These are phyloP conservation scores for Plutomurus gul DNA, from an alignment of 1,140 invertebrate genomes.

Conservation along the genomic window DNA sequence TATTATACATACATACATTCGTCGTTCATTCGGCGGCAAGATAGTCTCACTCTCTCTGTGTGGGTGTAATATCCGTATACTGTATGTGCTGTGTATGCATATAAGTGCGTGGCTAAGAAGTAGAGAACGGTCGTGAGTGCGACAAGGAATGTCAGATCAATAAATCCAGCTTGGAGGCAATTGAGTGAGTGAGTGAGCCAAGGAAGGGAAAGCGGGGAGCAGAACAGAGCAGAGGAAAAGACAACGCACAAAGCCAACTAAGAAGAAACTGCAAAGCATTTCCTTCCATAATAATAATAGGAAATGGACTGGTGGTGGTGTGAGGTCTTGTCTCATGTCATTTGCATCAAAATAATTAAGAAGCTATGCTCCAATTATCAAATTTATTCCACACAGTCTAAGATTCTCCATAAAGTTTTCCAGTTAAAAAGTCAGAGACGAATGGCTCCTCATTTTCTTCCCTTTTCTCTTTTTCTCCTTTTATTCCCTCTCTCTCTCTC, in stretches of 20 bases:
- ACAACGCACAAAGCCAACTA: neutral
- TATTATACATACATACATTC: too few species aligned
- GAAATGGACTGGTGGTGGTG: neutral
- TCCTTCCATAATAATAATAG: conserved; percentile 2
- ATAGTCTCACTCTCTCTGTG: neutral
- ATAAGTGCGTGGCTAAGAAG: too few species aligned
- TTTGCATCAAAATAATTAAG: conserved; percentile 46
- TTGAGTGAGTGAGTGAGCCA: neutral
- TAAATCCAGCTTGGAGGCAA: neutral
- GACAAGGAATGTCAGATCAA: conserved; percentile 20
- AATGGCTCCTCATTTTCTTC: conserved; percentile 40
- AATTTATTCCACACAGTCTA: conserved; percentile 40
- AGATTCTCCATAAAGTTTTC: conserved; percentile 32
- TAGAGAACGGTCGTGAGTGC: neutral
- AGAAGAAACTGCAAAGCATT: neutral
- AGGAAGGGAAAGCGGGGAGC: neutral
- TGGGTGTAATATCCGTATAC: neutral
- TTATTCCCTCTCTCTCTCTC: neutral
- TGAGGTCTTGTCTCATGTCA: conserved; percentile 31
- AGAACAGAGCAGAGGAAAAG: neutral
- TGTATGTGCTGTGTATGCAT: too few species aligned
- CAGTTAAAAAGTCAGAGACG: conserved; percentile 43
- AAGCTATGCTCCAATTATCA: conserved; percentile 42
- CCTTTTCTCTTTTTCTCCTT: neutral
- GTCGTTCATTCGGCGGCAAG: too few species aligned